Conservation (phyloP, 2,113 vertebrate species). For the Coracopsis vasa region DNA sequence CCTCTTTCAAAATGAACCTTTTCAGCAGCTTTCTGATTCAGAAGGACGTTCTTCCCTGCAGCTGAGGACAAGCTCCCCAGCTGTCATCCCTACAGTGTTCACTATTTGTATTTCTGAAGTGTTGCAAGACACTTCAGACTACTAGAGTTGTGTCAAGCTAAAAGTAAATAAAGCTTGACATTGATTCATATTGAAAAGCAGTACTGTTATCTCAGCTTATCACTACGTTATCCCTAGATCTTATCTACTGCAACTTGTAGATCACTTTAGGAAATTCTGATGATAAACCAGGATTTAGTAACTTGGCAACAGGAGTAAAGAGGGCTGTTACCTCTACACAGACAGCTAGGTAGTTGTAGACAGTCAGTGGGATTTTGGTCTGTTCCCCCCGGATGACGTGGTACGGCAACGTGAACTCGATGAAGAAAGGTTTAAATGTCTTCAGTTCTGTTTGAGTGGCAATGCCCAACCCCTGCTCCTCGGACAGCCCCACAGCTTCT, state of each 20-base stretch:
- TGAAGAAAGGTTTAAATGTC: slow-evolving; percentile 90
- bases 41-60: neutral
- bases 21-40: neutral
- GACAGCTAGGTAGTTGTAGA: slow-evolving; percentile 87
- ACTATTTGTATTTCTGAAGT: neutral
- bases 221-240: accelerated
- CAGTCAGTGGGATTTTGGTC: slow-evolving; percentile 86
- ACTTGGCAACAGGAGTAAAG: neutral
- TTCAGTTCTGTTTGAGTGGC: slow-evolving; percentile 78
- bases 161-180: neutral
- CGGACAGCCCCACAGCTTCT: slow-evolving; percentile 81
- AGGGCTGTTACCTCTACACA: slow-evolving; percentile 80
- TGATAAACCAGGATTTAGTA: neutral
- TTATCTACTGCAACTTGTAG: accelerated
- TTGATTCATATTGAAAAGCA: neutral
- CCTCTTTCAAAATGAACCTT: neutral
- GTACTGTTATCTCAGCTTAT: neutral
- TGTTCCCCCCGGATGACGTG: slow-evolving; percentile 88
- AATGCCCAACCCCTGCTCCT: slow-evolving; percentile 81
- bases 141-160: neutral
- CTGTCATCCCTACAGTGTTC: neutral
- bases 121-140: neutral
- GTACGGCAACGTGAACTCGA: slow-evolving; percentile 88
- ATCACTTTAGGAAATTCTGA: neutral
- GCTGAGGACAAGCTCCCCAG: neutral